A percentile compares a stretch with the other conserved stretches of the same genome.
Evolutionary conservation across 1,140 invertebrate genomes (phyloP).

Genomic region (Belonocnema kinseyi): DNA sequence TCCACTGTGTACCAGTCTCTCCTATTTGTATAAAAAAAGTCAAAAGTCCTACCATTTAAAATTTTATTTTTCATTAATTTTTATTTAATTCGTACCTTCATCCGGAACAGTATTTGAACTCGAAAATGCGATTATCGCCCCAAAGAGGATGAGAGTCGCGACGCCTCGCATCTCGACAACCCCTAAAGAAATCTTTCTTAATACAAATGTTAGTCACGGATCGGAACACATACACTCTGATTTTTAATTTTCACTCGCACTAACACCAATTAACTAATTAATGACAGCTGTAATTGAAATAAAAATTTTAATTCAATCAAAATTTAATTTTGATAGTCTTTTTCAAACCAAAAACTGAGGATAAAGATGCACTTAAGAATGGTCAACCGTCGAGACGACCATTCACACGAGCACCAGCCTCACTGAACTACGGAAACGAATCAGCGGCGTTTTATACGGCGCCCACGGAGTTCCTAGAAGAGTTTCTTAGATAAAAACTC

Average conservation of each 20-base stretch:
- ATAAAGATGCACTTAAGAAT: constrained; percentile 37
- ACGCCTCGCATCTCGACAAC: constrained; percentile 55
- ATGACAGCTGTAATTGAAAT: not conserved
- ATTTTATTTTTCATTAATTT: too few species aligned
- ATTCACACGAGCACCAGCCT: constrained; percentile 56
- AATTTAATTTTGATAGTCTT: constrained; percentile 11
- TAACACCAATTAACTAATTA: constrained; percentile 1
- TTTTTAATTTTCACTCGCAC: constrained; percentile 32
- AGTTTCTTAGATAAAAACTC: not conserved
- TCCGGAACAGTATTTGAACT: constrained; percentile 59
- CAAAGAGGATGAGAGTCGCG: constrained; percentile 55
- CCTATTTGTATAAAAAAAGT: too few species aligned
- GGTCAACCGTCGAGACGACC: constrained; percentile 48
- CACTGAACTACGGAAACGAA: constrained; percentile 68
- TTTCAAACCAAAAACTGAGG: constrained; percentile 25
- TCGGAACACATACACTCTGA: constrained; percentile 17
- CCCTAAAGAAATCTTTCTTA: constrained; percentile 12
- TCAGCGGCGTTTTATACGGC: constrained; percentile 71
- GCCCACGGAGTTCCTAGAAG: constrained; percentile 64
- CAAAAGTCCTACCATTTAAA: too few species aligned
- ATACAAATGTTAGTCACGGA: constrained; percentile 25
- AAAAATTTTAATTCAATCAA: not conserved
- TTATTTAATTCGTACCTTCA: not conserved
- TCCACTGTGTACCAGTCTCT: too few species aligned
- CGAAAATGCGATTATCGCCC: constrained; percentile 51